Base-by-base conservation (phyloP, 2,797 vertebrate genomes). In the Pantherophis vulpinus region DNA sequence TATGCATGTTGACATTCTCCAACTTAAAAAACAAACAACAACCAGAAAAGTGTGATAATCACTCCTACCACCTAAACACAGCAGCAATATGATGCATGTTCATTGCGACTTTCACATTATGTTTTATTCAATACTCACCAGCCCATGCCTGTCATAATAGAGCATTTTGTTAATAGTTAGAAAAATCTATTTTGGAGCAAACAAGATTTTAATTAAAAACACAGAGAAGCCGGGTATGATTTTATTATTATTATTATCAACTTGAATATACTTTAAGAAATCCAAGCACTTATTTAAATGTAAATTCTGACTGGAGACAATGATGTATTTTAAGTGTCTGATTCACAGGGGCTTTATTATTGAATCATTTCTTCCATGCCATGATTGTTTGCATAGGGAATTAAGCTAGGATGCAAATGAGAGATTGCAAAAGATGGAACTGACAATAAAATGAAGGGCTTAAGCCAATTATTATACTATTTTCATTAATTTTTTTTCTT, bases 111-210 rank as follows among this genome's bases (percentile, higher is more conserved):
- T 25, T 32, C 10, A 11, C 66, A 86, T 59, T 86, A 86, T 89
- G 60, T 91, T 94, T 94, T 93, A 59, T 94, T 94, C 91, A 93
- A 61, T 91, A 89, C 55, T 60, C 47, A 93, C 89, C 86, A 93
- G 5, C 61, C 56, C 25, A 55, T 20, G 27, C 25, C n/a, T 91
- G 90, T 91, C 92, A 86, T 63, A 91, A 91, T 27, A 91, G 60
- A 70, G 8, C 54, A 89, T 13, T 42, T 59, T 66, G 20, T 16
- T 87, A n/a, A 91, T 90, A 94, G 47, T 89, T 89, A 88, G 66
- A 86, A 70, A n/a, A 86, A n/a, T 60, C 55, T 91, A 54, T 94
- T 93, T 93, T 86, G 74, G 59, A 91, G 89, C 74, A 94, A 89
- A 93, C 91, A 91, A 42, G 20, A 70, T 87, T 93, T 16, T 91